Evolutionary conservation across 1,140 invertebrate genomes (phyloP).

Genomic region (Ceratina australensis): DNA sequence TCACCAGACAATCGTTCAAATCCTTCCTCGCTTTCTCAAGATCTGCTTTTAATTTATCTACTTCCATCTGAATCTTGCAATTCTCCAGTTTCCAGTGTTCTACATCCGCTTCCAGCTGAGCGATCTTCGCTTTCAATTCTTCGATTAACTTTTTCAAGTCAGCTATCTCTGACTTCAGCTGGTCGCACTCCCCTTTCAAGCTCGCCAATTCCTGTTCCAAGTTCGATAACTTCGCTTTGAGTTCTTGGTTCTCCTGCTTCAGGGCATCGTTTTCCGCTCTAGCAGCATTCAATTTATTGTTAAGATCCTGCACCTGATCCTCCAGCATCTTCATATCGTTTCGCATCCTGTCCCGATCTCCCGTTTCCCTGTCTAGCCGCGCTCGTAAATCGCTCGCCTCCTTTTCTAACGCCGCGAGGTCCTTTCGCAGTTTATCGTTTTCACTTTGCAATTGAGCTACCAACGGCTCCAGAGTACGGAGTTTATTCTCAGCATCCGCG

Average conservation of each 20-base stretch:
- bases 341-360: constrained; percentile 22
- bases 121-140: constrained; percentile 48
- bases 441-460: constrained; percentile 36
- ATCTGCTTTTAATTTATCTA: constrained; percentile 53
- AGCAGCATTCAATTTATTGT: constrained; percentile 40
- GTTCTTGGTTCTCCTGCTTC: constrained; percentile 39
- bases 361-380: constrained; percentile 30
- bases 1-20: constrained; percentile 37
- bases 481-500: constrained; percentile 27
- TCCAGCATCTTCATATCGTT: constrained; percentile 60
- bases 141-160: constrained; percentile 31
- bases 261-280: constrained; percentile 39
- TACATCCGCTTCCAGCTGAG: constrained; percentile 46
- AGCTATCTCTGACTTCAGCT: constrained; percentile 45
- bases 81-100: constrained; percentile 60
- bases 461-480: constrained; percentile 45
- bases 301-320: constrained; percentile 58
- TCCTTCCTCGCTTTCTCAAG: constrained; percentile 51
- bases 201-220: constrained; percentile 26
- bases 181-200: constrained; percentile 14
- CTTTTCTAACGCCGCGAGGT: constrained; percentile 17
- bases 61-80: constrained; percentile 42
- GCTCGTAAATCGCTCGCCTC: constrained; percentile 27
- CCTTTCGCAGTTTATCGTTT: constrained; percentile 26
- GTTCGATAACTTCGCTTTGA: constrained; percentile 24